phyloP scores from a whole-genome alignment of 2,888 invertebrate genomes.

The Lycaena phlaeas region DNA sequence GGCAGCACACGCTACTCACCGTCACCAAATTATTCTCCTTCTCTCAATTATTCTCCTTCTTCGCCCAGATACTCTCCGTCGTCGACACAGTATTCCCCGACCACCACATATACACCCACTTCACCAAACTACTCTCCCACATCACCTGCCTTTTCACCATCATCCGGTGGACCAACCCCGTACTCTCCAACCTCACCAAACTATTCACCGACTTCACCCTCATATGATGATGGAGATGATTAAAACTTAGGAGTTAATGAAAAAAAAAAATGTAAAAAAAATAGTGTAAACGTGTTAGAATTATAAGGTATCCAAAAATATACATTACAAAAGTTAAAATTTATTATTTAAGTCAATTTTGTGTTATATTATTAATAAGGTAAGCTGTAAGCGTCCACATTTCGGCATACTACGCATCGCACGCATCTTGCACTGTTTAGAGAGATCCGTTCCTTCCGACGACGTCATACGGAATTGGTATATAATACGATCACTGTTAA shows the following conservation, averaged over 20 bases:
- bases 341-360: background rate
- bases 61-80: conserved; percentile 86
- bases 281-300: background rate
- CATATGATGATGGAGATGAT: conserved; percentile 73
- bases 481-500: too few species aligned
- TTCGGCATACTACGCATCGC: too few species aligned
- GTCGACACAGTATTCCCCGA: conserved; percentile 87
- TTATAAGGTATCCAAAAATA: conserved; percentile 4
- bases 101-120: conserved; percentile 84
- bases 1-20: conserved; percentile 83
- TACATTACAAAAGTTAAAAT: too few species aligned
- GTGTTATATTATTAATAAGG: conserved; percentile 1
- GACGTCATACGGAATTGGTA: too few species aligned
- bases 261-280: background rate
- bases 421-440: too few species aligned
- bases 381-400: too few species aligned
- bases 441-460: too few species aligned
- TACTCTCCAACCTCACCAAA: conserved; percentile 59
- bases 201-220: conserved; percentile 75
- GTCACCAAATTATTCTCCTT: conserved; percentile 80
- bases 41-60: conserved; percentile 83
- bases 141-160: conserved; percentile 87
- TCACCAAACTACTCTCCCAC: conserved; percentile 85
- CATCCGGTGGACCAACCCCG: conserved; percentile 74
- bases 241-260: conserved; percentile 23